These are phyloP conservation scores for Sitta carolinensis DNA, from an alignment of 2,797 vertebrate species.

Conservation along the genomic window DNA sequence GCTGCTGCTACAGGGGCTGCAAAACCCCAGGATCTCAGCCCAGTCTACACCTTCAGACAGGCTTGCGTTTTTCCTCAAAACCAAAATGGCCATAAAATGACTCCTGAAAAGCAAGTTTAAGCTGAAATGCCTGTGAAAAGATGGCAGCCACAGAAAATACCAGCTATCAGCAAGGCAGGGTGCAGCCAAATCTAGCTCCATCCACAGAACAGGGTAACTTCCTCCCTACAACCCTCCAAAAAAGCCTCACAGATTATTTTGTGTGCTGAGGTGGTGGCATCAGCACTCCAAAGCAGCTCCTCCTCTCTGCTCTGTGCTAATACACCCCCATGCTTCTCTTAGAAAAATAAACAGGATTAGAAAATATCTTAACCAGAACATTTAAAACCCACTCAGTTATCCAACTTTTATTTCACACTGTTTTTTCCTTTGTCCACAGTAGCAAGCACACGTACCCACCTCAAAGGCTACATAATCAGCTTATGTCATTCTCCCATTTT, in stretches of 20 bases:
- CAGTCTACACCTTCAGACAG: not conserved
- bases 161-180: not conserved
- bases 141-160: not conserved
- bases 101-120: not conserved
- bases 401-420: slow-evolving; percentile 17
- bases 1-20: not conserved
- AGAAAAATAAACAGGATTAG: slow-evolving; percentile 41
- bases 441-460: slow-evolving; percentile 25
- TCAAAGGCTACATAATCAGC: slow-evolving; percentile 53
- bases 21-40: not conserved
- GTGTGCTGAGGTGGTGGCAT: not conserved
- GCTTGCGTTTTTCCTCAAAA: not conserved
- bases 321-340: slow-evolving; percentile 14
- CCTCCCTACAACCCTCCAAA: not conserved
- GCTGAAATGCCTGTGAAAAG: not conserved
- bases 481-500: slow-evolving; percentile 61
- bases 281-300: slow-evolving; percentile 24
- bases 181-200: not conserved
- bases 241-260: not conserved
- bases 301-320: slow-evolving; percentile 23
- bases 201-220: not conserved
- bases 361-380: slow-evolving; percentile 38
- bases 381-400: slow-evolving; percentile 5
- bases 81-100: not conserved
- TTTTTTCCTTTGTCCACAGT: slow-evolving; percentile 36